Percentiles rank a stretch among this genome's conserved stretches.
Evolutionary conservation across 2,888 invertebrate species (phyloP).

Genomic region (Exocentrus adspersus): DNA sequence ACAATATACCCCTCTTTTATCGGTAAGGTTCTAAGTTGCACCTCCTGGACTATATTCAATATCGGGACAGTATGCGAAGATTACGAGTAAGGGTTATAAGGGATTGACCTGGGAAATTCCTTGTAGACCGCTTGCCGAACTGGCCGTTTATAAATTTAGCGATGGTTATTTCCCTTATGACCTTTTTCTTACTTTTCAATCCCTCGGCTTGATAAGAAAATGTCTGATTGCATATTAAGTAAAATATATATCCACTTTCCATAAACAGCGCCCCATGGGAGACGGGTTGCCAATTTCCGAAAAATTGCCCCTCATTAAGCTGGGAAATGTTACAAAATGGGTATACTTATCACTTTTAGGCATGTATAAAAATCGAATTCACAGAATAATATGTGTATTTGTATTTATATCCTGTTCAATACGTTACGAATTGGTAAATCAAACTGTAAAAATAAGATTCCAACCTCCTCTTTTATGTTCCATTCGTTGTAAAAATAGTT

Average conservation of each 20-base stretch:
- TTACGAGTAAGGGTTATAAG: constrained; percentile 30
- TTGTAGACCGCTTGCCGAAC: constrained; percentile 41
- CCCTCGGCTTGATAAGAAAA: constrained; percentile 39
- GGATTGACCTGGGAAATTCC: constrained; percentile 41
- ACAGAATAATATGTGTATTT: no score
- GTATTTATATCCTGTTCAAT: no score
- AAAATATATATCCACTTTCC: constrained; percentile 21
- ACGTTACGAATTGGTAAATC: no score
- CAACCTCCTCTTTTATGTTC: neutral
- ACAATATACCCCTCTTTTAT: no score
- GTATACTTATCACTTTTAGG: no score
- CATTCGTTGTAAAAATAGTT: neutral
- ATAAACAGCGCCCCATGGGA: neutral
- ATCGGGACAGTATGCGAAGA: constrained; percentile 33
- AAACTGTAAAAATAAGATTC: no score
- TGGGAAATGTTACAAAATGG: no score
- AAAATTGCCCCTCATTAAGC: neutral
- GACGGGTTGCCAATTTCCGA: neutral
- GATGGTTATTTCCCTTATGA: constrained; percentile 43
- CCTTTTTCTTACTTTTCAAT: constrained; percentile 43
- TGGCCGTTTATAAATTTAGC: constrained; percentile 44
- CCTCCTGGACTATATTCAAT: constrained; percentile 31
- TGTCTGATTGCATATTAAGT: constrained; percentile 40
- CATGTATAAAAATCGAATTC: no score
- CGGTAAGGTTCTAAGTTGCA: no score